Percentiles rank a stretch among this genome's conserved stretches.
Evolutionary conservation across 2,113 vertebrate species (phyloP).

Genomic region (Phaetusa simplex): DNA sequence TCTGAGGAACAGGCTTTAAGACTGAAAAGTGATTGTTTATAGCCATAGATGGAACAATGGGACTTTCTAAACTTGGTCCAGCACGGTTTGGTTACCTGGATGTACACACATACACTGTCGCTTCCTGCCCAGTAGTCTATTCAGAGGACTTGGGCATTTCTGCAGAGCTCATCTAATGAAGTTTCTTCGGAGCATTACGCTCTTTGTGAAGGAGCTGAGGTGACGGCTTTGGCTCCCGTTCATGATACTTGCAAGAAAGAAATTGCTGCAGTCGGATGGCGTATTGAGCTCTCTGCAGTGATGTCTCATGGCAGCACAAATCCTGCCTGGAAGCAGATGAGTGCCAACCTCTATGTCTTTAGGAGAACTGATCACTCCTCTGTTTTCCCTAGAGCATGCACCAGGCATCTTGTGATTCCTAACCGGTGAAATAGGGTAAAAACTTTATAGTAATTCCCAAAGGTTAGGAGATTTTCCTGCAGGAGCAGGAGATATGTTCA

Average conservation of each 20-base stretch:
- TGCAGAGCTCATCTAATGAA: background rate
- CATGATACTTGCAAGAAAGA: background rate
- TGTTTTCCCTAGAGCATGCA: background rate
- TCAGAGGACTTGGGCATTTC: background rate
- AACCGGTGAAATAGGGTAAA: background rate
- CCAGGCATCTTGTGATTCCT: background rate
- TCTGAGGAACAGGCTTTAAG: background rate
- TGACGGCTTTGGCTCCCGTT: background rate
- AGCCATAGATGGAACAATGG: background rate
- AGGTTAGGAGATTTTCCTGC: background rate
- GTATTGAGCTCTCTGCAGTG: conserved; percentile 2
- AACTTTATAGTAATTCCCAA: background rate
- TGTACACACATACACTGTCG: background rate
- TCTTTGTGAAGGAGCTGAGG: background rate
- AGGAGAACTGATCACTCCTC: background rate
- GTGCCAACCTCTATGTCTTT: background rate
- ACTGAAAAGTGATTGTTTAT: background rate
- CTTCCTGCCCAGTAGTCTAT: background rate
- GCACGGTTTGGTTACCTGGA: background rate
- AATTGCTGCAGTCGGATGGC: background rate
- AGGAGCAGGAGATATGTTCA: background rate
- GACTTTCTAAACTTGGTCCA: background rate
- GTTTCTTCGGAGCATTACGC: background rate
- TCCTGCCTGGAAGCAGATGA: background rate
- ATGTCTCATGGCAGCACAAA: background rate